A percentile compares a stretch with the other conserved stretches of the same genome.
Evolutionary conservation across 2,888 invertebrate genomes (phyloP).

Genomic region (Cosmia trapezina): DNA sequence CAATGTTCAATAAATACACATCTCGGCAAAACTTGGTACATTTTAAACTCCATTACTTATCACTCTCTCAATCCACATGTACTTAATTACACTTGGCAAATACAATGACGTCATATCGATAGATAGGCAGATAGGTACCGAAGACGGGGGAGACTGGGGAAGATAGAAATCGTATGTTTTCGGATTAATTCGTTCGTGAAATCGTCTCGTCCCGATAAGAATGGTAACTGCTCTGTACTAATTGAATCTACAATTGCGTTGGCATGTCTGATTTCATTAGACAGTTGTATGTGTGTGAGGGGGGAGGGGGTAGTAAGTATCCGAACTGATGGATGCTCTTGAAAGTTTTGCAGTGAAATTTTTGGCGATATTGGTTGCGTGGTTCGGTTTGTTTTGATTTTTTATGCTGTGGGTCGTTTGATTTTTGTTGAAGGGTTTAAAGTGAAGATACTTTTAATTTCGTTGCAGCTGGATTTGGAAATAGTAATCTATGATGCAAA

Average conservation of each 20-base stretch:
- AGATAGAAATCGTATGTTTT: slow-evolving; percentile 90
- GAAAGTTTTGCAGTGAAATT: slow-evolving; percentile 68
- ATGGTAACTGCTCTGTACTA: slow-evolving; percentile 89
- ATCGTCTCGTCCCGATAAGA: slow-evolving; percentile 90
- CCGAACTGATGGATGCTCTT: slow-evolving; percentile 68
- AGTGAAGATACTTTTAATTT: slow-evolving; percentile 16
- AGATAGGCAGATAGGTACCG: slow-evolving; percentile 76
- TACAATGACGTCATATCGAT: slow-evolving; percentile 85
- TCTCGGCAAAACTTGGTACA: slow-evolving; percentile 66
- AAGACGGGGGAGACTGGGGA: slow-evolving; percentile 79
- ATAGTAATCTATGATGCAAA: background rate
- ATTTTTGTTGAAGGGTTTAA: slow-evolving; percentile 14
- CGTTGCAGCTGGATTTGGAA: background rate
- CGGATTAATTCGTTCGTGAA: slow-evolving; percentile 91
- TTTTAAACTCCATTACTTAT: slow-evolving; percentile 73
- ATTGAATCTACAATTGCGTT: slow-evolving; percentile 90
- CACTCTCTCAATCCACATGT: slow-evolving; percentile 81
- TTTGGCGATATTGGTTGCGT: slow-evolving; percentile 70
- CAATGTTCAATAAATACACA: slow-evolving; percentile 67
- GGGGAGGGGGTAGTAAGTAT: slow-evolving; percentile 68
- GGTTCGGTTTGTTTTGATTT: slow-evolving; percentile 40
- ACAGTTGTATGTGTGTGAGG: slow-evolving; percentile 75
- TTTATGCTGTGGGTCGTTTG: slow-evolving; percentile 15
- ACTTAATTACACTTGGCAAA: slow-evolving; percentile 88
- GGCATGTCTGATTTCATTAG: slow-evolving; percentile 89